Base-by-base conservation (phyloP, 2,888 invertebrate genomes). In the Minunthozetes semirufus region DNA sequence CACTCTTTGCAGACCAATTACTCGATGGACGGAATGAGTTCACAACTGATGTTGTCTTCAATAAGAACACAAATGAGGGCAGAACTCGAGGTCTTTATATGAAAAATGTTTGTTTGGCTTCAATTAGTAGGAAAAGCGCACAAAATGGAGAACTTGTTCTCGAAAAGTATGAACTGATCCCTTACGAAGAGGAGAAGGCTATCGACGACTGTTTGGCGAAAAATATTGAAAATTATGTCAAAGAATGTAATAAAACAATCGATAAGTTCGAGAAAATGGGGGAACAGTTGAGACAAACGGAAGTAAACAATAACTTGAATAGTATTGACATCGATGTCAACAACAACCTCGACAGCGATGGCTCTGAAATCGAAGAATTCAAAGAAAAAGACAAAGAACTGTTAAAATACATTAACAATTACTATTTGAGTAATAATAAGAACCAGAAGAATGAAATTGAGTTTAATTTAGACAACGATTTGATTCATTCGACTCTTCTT, bases 131-230 rank as follows among this genome's bases (percentile, higher is more conserved):
- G 17, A 72, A 66, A 59, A 29, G 72, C 17, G 72, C 22, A 22
- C 53, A 72, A 22, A 72, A 72, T 22, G 72, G 25, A 15, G 72
- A 72, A 33, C 13, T 72, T 2, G 72, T 72, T 22, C n/a, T 72
- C 4, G 72, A 72, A 59, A 72, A 56, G 4, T 33, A 72, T 6
- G 68, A 72, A 29, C 17, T 27, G 5, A 72, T 66, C 25, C 50
- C 50, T 5, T 50, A 50, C n/a, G 50, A 50, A 17, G 50, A 50
- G 11, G 0, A 50, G 5, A 19, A 50, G 17, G 17, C 50, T 19
- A 17, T 50, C n/a, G 50, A 50, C 3, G 11, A 17, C 4, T 19
- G 19, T 50, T 50, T 50, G 50, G 19, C 50, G 1, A n/a, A 50
- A 5, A 50, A 19, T 50, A 50, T 50, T 17, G n/a, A 17, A 0